Base-by-base conservation (phyloP, 2,888 invertebrate species). In the Pilophorus perplexus region DNA sequence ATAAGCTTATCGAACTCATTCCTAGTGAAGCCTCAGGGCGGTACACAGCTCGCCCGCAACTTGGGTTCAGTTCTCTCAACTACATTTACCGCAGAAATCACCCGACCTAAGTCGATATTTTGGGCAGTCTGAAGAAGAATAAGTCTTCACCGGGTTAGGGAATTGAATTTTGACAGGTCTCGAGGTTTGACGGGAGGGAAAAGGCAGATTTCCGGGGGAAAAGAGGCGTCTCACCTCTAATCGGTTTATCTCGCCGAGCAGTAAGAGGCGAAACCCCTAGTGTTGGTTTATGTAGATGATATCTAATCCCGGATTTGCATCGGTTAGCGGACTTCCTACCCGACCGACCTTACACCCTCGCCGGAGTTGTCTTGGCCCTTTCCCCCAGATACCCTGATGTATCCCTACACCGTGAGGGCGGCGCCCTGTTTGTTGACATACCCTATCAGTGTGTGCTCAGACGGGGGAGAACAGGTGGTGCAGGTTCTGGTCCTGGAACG, bases 211-310 rank as follows among this genome's bases (percentile, higher is more conserved):
- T 52, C 38, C 38, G 8, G 18, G 8, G 16, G 18, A 23, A 20
- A 57, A 57, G 57, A 38, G 44, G 44, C 52, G 50, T 64, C 50
- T 64, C 64, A 64, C 57, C 66, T 57, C 57, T 57, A 57, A 66
- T 66, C 66, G 66, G 66, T 66, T 66, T 66, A 66, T 57, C 57
- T 66, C 42, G 23, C 22, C 14, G 40, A 40, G 57, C 37, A 40
- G 37, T 38, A 52, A 52, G 52, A 33, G 52, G 52, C 38, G 6
- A n/a, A n/a, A n/a, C n/a, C 57, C 48, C 60, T 23, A 38, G 55
- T 69, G 69, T 71, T 71, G 71, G 71, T 69, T 71, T 71, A 71
- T 71, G 71, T 69, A 71, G 67, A 71, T 71, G 68, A 68, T 69
- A 71, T 68, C 71, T 71, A 71, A 71, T 71, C 71, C 68, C 10